Conservation (phyloP, 2,888 invertebrate genomes). For the Drosophila mimica region DNA sequence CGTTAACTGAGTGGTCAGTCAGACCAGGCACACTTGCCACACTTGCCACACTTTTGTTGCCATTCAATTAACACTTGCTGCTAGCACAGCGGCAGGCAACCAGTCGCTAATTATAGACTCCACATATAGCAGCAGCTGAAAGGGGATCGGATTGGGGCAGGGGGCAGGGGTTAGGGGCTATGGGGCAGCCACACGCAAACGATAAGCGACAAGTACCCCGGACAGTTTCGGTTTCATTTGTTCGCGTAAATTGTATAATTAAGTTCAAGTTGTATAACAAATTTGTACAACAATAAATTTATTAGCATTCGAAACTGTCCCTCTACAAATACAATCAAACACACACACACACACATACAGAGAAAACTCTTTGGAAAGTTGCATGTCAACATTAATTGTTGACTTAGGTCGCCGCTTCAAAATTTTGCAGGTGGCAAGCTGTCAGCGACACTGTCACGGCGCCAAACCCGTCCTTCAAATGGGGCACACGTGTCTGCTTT, state of each 20-base stretch:
- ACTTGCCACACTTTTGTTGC: conserved; percentile 22
- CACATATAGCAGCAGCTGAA: conserved; percentile 19
- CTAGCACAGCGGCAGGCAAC: conserved; percentile 37
- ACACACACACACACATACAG: not conserved
- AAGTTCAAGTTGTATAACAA: conserved; percentile 78
- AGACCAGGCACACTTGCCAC: conserved; percentile 8
- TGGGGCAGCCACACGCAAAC: conserved; percentile 1
- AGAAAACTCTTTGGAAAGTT: conserved; percentile 48
- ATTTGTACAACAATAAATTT: conserved; percentile 77
- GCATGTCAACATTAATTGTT: conserved; percentile 74
- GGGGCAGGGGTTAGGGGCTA: not conserved
- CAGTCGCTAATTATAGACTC: conserved; percentile 70
- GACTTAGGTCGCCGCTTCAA: conserved; percentile 52
- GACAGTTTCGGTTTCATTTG: conserved; percentile 57
- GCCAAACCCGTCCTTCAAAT: not conserved
- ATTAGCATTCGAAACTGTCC: conserved; percentile 55
- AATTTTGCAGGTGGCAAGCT: conserved; percentile 55
- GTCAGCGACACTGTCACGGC: conserved; percentile 43
- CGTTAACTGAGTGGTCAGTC: not conserved
- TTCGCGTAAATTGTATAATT: conserved; percentile 76
- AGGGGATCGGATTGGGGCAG: not conserved
- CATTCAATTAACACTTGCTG: conserved; percentile 67
- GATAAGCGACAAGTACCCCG: conserved; percentile 8
- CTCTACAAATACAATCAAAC: not conserved
- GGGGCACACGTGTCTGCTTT: conserved; percentile 28